phyloP scores from a whole-genome alignment of 2,113 vertebrate species.

The Thunnus thynnus region DNA sequence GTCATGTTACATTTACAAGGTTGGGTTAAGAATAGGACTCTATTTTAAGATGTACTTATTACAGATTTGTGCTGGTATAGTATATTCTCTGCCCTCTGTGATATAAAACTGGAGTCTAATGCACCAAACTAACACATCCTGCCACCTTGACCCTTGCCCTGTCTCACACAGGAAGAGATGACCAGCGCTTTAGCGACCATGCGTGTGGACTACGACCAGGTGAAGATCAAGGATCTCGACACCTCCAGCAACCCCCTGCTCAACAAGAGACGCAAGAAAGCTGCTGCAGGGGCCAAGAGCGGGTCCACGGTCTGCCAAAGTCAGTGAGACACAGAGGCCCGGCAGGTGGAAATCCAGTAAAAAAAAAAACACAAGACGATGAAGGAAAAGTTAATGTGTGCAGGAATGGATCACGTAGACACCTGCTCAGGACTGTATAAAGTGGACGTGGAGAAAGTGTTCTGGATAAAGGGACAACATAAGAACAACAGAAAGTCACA shows the following conservation, averaged over 20 bases:
- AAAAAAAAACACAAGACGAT: not conserved
- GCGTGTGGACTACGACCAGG: conserved; percentile 99
- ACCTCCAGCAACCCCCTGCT: conserved; percentile 97
- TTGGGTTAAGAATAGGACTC: not conserved
- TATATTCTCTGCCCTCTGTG: too few species aligned
- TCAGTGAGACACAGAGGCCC: conserved; percentile 57
- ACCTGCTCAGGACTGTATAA: conserved; percentile 18
- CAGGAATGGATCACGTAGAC: conserved; percentile 11
- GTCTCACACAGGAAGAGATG: conserved; percentile 93
- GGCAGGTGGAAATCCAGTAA: not conserved
- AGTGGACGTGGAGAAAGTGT: conserved; percentile 1
- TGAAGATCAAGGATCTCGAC: conserved; percentile 98
- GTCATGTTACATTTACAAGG: not conserved
- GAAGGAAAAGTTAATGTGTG: not conserved
- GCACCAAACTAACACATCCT: not conserved
- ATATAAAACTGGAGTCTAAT: not conserved
- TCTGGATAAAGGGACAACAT: conserved; percentile 28
- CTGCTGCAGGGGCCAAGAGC: conserved; percentile 77
- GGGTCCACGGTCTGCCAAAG: conserved; percentile 75
- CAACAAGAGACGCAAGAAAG: conserved; percentile 97
- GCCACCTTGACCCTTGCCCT: not conserved
- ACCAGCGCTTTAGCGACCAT: conserved; percentile 98
- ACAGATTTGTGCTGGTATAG: not conserved
- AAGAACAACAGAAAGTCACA: conserved; percentile 3
- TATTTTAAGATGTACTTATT: not conserved